Percentiles rank a stretch among this genome's conserved stretches.
These are phyloP conservation scores for Tiliqua scincoides DNA, from an alignment of 2,113 vertebrate species.

Conservation along the genomic window DNA sequence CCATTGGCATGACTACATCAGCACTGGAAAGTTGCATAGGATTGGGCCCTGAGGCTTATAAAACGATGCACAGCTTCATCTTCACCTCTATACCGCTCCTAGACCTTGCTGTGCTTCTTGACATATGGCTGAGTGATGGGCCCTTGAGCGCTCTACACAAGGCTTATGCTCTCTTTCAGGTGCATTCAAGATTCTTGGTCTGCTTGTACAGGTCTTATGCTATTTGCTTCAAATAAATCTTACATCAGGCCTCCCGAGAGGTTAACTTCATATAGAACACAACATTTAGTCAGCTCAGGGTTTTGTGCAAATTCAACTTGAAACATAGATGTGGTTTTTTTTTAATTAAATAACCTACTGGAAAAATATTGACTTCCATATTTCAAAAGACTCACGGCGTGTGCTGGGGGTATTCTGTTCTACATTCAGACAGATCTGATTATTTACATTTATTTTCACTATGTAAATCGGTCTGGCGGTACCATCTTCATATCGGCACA, in stretches of 20 bases:
- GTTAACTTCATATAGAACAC: conserved; percentile 15
- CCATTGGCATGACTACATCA: no score
- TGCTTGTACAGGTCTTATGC: not conserved
- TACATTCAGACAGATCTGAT: not conserved
- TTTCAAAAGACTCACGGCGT: not conserved
- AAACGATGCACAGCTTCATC: not conserved
- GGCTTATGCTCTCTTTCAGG: not conserved
- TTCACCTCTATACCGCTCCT: not conserved
- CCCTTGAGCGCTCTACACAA: not conserved
- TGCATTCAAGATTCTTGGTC: not conserved
- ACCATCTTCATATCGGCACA: not conserved
- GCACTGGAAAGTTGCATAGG: no score
- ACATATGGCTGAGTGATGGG: not conserved
- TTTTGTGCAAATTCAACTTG: conserved; percentile 20
- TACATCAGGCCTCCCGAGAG: not conserved
- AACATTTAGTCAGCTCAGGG: not conserved
- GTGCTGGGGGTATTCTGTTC: not conserved
- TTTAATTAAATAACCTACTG: conserved; percentile 29
- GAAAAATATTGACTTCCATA: conserved; percentile 4
- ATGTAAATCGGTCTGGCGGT: not conserved
- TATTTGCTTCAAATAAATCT: not conserved
- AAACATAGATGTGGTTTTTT: conserved; percentile 3
- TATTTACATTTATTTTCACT: not conserved
- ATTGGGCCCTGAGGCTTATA: no score
- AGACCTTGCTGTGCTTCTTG: not conserved